These are phyloP conservation scores for Tinea trinotella DNA, from an alignment of 2,888 invertebrate genomes.

Conservation along the genomic window DNA sequence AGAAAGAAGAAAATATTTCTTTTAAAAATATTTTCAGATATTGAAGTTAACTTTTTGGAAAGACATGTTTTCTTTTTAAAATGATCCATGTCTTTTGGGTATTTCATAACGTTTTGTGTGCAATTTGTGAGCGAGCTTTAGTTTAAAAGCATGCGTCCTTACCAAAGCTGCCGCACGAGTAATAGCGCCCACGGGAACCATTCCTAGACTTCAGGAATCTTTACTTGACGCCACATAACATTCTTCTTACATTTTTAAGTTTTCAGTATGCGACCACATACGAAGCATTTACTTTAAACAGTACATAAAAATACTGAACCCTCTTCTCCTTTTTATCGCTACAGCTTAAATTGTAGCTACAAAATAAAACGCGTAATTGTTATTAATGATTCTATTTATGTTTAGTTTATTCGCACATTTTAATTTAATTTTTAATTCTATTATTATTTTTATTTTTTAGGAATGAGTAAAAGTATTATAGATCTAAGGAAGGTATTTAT, in stretches of 20 bases:
- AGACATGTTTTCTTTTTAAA: not conserved
- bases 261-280: not conserved
- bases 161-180: conserved; percentile 24
- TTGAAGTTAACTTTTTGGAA: not conserved
- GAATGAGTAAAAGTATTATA: no score
- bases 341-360: not conserved
- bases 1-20: not conserved
- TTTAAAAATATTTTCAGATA: not conserved
- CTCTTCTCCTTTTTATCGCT: not conserved
- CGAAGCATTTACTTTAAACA: not conserved
- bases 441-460: no score
- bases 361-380: no score
- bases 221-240: conserved; percentile 32
- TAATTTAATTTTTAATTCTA: no score
- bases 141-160: conserved; percentile 50
- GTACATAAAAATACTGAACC: not conserved
- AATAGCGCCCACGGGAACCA: conserved; percentile 43
- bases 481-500: no score
- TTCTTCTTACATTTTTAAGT: conserved; percentile 37
- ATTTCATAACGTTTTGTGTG: conserved; percentile 26
- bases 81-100: conserved; percentile 1
- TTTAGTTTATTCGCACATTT: no score
- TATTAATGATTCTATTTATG: no score
- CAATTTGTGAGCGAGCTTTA: conserved; percentile 44
- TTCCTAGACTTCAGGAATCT: conserved; percentile 27